A percentile compares a stretch with the other conserved stretches of the same genome.
These are phyloP conservation scores for Cenopis cana DNA, from an alignment of 2,888 invertebrate genomes.

Conservation along the genomic window DNA sequence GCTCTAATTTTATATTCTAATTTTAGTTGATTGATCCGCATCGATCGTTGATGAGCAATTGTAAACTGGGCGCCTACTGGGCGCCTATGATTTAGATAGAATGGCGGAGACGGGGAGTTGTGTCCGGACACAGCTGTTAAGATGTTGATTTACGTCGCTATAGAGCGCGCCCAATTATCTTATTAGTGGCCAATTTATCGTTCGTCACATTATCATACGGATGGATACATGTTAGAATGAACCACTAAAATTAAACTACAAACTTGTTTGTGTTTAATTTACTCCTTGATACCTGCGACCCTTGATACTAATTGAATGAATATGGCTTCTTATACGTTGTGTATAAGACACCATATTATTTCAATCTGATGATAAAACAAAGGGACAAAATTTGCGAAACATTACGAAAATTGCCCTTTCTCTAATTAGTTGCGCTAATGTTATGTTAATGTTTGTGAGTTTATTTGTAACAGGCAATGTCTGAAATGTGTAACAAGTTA, in stretches of 20 bases:
- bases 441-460: too few relatives aligned
- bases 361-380: too few relatives aligned
- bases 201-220: conserved; percentile 81
- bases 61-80: conserved; percentile 10
- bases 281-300: too few relatives aligned
- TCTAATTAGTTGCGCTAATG: too few relatives aligned
- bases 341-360: too few relatives aligned
- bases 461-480: too few relatives aligned
- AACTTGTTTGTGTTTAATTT: too few relatives aligned
- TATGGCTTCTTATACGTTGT: background rate
- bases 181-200: conserved; percentile 83
- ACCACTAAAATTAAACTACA: conserved; percentile 45
- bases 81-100: conserved; percentile 56
- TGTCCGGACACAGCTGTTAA: conserved; percentile 71
- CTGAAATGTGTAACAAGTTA: too few relatives aligned
- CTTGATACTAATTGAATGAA: background rate
- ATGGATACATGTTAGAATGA: conserved; percentile 58
- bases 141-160: conserved; percentile 82
- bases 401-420: too few relatives aligned
- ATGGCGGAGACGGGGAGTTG: conserved; percentile 54
- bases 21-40: background rate
- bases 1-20: background rate
- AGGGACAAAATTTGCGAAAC: too few relatives aligned
- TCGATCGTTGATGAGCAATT: conserved; percentile 8
- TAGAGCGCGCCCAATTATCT: conserved; percentile 81